Percentiles rank a stretch among this genome's conserved stretches.
Conservation (phyloP, 2,888 invertebrate species). For the Tinea pellionella region DNA sequence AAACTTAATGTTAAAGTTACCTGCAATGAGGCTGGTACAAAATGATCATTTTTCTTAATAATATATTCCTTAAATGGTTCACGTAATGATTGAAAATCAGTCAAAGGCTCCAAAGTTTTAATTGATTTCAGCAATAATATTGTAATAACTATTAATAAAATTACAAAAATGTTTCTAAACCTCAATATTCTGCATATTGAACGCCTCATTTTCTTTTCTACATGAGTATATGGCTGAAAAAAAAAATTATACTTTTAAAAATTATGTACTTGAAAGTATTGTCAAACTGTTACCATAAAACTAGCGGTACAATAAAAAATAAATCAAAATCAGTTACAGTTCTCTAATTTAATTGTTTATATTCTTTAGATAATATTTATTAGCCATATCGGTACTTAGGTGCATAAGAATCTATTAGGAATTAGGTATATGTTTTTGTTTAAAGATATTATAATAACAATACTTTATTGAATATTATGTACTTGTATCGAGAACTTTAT, state of each 20-base stretch:
- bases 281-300: too few relatives aligned
- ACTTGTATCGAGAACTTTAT: too few relatives aligned
- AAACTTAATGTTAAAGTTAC: too few relatives aligned
- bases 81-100: neutral
- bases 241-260: neutral
- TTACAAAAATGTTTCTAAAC: conserved; percentile 36
- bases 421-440: too few relatives aligned
- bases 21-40: conserved; percentile 37
- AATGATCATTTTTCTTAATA: conserved; percentile 23
- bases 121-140: conserved; percentile 35
- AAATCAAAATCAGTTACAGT: too few relatives aligned
- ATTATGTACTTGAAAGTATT: neutral
- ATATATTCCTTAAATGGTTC: neutral
- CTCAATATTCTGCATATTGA: conserved; percentile 30
- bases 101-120: conserved; percentile 17
- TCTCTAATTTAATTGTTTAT: too few relatives aligned
- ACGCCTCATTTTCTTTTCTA: neutral
- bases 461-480: too few relatives aligned
- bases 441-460: too few relatives aligned
- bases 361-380: too few relatives aligned
- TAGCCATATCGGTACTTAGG: too few relatives aligned
- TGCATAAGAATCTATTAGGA: too few relatives aligned
- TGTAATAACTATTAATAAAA: conserved; percentile 36
- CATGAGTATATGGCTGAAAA: neutral
- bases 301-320: too few relatives aligned